Evolutionary conservation across 1,140 invertebrate species (phyloP), one percentile per base, ranked within the genome.

Genomic region (Brachionus rotundiformis): DNA sequence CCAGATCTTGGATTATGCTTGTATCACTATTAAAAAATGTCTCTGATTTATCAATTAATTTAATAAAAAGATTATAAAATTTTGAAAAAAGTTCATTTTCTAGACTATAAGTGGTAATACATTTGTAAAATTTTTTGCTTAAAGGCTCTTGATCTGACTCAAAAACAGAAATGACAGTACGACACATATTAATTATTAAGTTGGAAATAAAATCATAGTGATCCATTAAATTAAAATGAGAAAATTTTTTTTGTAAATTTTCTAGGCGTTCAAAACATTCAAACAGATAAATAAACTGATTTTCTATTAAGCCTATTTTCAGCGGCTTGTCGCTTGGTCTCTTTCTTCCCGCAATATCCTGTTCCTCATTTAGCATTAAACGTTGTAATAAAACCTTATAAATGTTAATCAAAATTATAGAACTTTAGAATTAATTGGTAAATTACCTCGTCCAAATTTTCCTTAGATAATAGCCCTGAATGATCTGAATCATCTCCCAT

Each of bases 41-140:
- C 2, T 68, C 63, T 7, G 27, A 33, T 36, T 31, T 68, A 16
- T 77, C 73, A 25, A 77, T 47, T 59, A 77, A 19, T 54, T 59
- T 77, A 29, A 77, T 77, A 59, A 77, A 77, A 11, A n/a, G 16
- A 13, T 77, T 13, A 16, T 59, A 77, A 49, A 77, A 77, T 29
- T 49, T 27, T 59, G 39, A 16, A 29, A 77, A 29, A 13, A n/a
- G 39, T 36, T 68, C 16, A 6, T 7, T 31, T 7, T 77, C 73
- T 7, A 7, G 13, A 2, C 39, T n/a, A 77, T 16, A 47, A 16
- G 27, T 13, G 7, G 27, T 23, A 6, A 77, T 49, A n/a, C 47
- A 77, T n/a, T 77, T 54, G 13, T 27, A 49, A 10, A 54, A 77
- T 77, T 77, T 49, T 31, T 29, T 29, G 39, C 73, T 77, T 3